Conservation (phyloP, 2,113 vertebrate genomes). For the Mellivora capensis region DNA sequence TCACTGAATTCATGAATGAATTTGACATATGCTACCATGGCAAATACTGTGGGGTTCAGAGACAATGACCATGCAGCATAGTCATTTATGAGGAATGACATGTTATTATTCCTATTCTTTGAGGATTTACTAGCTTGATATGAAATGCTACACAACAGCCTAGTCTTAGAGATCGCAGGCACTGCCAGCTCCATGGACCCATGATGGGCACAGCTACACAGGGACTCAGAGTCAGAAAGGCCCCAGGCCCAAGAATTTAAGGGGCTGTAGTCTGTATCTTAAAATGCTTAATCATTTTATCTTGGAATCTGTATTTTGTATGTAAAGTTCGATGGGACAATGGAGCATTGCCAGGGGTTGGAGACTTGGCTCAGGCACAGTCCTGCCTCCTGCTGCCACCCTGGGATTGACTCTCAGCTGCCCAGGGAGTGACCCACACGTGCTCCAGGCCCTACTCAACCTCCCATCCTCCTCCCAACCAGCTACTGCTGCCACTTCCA, state of each 20-base stretch:
- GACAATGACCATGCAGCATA: not conserved
- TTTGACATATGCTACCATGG: too few relatives aligned
- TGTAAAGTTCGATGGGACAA: not conserved
- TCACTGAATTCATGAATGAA: too few relatives aligned
- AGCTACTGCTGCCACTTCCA: not conserved
- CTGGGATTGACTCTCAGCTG: not conserved
- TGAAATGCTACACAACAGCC: not conserved
- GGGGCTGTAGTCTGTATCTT: not conserved
- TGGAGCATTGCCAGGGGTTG: not conserved
- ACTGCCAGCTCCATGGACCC: not conserved
- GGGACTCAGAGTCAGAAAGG: not conserved
- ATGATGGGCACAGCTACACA: rapidly evolving
- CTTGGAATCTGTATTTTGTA: not conserved
- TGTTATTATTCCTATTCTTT: not conserved
- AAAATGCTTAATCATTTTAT: not conserved
- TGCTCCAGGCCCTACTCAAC: not conserved
- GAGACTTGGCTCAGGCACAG: not conserved
- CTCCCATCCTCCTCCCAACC: not conserved
- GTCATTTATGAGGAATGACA: not conserved
- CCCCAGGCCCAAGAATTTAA: not conserved
- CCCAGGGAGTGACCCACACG: not conserved
- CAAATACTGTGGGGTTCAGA: not conserved
- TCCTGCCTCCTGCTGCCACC: not conserved
- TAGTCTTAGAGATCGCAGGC: not conserved
- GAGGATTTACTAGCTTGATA: not conserved